A percentile compares a stretch with the other conserved stretches of the same genome.
phyloP scores from a whole-genome alignment of 1,140 invertebrate genomes.

The Uloborus diversus region DNA sequence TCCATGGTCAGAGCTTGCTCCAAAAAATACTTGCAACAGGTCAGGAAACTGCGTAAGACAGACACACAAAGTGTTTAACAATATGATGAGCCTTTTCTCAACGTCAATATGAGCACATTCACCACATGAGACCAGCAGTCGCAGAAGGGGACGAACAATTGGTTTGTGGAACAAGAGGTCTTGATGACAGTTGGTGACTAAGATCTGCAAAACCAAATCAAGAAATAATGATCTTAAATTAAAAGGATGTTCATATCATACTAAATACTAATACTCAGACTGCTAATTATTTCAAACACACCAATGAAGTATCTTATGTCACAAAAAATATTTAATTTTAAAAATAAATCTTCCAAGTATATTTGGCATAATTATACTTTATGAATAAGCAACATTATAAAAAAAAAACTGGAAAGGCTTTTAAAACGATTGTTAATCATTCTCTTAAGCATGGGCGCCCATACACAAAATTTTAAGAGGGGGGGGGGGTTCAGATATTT shows the following conservation, averaged over 20 bases:
- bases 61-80: slow-evolving; percentile 91
- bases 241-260: not conserved
- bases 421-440: no score
- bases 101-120: slow-evolving; percentile 80
- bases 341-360: no score
- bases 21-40: slow-evolving; percentile 89
- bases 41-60: slow-evolving; percentile 86
- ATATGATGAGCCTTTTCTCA: slow-evolving; percentile 84
- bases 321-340: no score
- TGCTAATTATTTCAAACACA: no score
- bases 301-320: no score
- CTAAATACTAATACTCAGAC: no score
- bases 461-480: no score
- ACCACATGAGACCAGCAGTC: slow-evolving; percentile 81
- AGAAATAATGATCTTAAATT: not conserved
- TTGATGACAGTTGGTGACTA: slow-evolving; percentile 78
- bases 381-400: no score
- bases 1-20: slow-evolving; percentile 71
- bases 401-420: no score
- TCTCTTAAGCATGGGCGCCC: no score
- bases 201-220: slow-evolving; percentile 72
- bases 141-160: slow-evolving; percentile 84
- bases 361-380: no score
- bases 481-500: no score
- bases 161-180: slow-evolving; percentile 88